Evolutionary conservation across 2,797 vertebrate species (phyloP).

Genomic region (Natrix natrix): DNA sequence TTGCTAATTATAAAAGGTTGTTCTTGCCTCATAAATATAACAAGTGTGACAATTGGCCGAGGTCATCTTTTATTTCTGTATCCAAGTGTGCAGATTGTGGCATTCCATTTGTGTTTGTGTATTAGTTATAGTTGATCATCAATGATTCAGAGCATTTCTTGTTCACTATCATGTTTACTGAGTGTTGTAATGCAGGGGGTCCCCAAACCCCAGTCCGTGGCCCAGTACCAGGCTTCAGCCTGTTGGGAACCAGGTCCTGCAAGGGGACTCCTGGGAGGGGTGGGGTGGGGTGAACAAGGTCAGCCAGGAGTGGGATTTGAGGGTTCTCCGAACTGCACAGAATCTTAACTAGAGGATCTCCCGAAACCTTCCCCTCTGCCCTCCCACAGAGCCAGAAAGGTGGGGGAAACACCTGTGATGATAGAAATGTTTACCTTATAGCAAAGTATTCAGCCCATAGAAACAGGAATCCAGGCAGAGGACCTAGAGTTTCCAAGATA

Average conservation of each 20-base stretch:
- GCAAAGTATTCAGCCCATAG: conserved; percentile 85
- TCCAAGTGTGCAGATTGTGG: neutral
- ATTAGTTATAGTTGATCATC: neutral
- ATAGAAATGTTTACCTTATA: conserved; percentile 72
- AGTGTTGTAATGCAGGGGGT: neutral
- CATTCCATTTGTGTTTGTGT: neutral
- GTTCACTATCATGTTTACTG: neutral
- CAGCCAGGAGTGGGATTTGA: too few relatives aligned
- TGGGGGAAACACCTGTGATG: neutral
- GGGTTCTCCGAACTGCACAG: too few relatives aligned
- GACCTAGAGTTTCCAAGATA: conserved; percentile 79
- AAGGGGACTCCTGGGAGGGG: too few relatives aligned
- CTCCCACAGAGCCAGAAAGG: neutral
- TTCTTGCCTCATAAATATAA: neutral
- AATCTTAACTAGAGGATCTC: too few relatives aligned
- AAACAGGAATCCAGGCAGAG: conserved; percentile 84
- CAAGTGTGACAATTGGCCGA: neutral
- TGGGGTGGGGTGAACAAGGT: too few relatives aligned
- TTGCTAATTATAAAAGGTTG: neutral
- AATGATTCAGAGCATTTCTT: neutral
- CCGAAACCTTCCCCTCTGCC: neutral
- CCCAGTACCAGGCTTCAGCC: too few relatives aligned
- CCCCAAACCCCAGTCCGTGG: too few relatives aligned
- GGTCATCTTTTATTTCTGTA: neutral
- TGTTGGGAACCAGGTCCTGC: too few relatives aligned